Base-by-base conservation (phyloP, 2,797 vertebrate species). In the Benthosema pterotum region DNA sequence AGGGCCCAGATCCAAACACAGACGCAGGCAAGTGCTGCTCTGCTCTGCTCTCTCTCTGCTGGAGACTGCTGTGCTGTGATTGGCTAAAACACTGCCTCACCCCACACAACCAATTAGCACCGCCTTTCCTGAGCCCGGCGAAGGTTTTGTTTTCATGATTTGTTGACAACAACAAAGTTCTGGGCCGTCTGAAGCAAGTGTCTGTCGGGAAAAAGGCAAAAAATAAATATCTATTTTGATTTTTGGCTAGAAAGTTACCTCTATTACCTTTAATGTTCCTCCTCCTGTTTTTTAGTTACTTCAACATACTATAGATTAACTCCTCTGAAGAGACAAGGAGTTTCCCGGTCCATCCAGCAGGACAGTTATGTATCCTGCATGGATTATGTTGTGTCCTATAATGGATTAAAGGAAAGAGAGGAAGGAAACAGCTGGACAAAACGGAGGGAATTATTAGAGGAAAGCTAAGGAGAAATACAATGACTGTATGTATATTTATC, bases 331-430 rank as follows among this genome's bases (percentile, higher is more conserved):
- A 18, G 17, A 16, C 45, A 17, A 13, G 47, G 42, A 16, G 13
- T 19, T 11, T 54, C n/a, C n/a, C n/a, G n/a, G n/a, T 45, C 55
- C 49, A 43, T 49, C 57, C 63, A 65, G 46, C 2, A 54, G n/a
- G 19, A 60, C n/a, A 15, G 16, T 22, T 60, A 43, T 65, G 69
- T 64, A 47, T 55, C 55, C 58, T 69, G 55, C 57, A 59, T 71
- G 71, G 77, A 83, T 61, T 67, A 69, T n/a, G n/a, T n/a, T n/a
- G n/a, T n/a, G n/a, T n/a, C n/a, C n/a, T n/a, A n/a, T n/a, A 58
- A 59, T 71, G 71, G 77, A 83, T 61, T 67, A 69, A 59, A 76
- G 80, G 79, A 74, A 84, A 69, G 54, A 73, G 57, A 74, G 28
- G 55, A 60, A 43, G 82, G 82, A 85, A 63, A 57, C 77, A 79